A percentile compares a stretch with the other conserved stretches of the same genome.
phyloP scores from a whole-genome alignment of 2,113 vertebrate genomes.

The Pelecanoides urinatrix region DNA sequence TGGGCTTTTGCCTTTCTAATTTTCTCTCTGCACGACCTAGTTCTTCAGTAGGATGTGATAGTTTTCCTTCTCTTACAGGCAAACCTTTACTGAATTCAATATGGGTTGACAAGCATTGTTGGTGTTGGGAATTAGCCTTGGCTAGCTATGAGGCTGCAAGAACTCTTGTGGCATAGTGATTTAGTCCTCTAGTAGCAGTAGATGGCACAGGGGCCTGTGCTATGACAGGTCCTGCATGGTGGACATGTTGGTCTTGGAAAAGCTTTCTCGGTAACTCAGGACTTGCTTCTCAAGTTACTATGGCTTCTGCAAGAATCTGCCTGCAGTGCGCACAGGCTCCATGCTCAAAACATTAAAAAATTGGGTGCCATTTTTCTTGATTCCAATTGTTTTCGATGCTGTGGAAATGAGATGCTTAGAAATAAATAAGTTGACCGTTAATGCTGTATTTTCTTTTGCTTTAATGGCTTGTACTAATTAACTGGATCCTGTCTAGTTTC shows the following conservation, averaged over 20 bases:
- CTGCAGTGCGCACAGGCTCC: not conserved
- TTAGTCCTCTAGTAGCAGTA: not conserved
- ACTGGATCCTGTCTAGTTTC: constrained; percentile 7
- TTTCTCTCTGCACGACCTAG: too few relatives aligned
- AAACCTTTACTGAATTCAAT: not conserved
- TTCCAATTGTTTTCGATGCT: not conserved
- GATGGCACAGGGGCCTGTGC: not conserved
- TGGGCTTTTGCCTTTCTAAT: too few relatives aligned
- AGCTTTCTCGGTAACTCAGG: not conserved
- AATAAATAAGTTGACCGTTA: constrained; percentile 15
- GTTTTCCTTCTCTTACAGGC: not conserved
- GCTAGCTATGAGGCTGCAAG: not conserved
- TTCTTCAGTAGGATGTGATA: not conserved
- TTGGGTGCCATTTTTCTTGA: not conserved
- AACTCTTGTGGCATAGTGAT: not conserved
- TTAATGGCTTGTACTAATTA: constrained; percentile 50
- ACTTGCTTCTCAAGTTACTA: not conserved
- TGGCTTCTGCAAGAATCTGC: not conserved
- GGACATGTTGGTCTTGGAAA: not conserved
- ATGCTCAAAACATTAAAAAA: not conserved
- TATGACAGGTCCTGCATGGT: not conserved
- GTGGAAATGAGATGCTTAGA: not conserved
- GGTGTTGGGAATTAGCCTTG: not conserved
- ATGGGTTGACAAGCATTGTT: not conserved
- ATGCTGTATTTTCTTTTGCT: not conserved